Base-by-base conservation (phyloP, 1,140 invertebrate genomes). In the Papilio polyxenes region DNA sequence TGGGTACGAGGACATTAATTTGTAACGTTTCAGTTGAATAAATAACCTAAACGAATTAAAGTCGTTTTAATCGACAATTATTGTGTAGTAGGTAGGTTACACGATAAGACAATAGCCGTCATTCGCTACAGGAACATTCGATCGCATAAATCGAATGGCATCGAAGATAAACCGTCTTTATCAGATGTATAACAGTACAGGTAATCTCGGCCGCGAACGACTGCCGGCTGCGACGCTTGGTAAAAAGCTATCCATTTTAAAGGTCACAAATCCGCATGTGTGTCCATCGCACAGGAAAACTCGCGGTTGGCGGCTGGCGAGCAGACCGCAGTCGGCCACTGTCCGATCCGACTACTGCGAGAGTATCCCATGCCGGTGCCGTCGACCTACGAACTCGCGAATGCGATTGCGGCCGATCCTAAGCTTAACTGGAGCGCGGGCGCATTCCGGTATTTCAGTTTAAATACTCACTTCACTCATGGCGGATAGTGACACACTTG, bases 391-490 rank as follows among this genome's bases (percentile, higher is more conserved):
- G 91, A 90, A 92, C 90, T 89, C 82, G 85, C 82, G 88, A 88
- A 88, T 83, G 85, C 83, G 83, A 89, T 86, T 88, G 76, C 84
- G 81, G 74, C 85, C 85, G 85, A 83, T 85, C 82, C 80, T 87
- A 37, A 69, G 23, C 31, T 15, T 84, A 88, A 91, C 85, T 89
- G 82, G 87, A 89, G 85, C 88, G 89, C 86, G 84, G 79, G 85
- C 86, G 87, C 88, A 91, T 90, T 87, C 88, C 88, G 83, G 84
- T 87, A 82, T 83, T 76, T 59, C 5, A n/a, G 69, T 62, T 40
- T 8, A 11, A 72, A 87, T 92, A 94, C 92, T 94, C 87, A 94
- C 92, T 91, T 94, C 92, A 86, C 89, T 87, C 92, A 94, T 94
- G 69, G 81, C 90, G 88, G 85, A 83, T 84, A 59, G 82, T 85